Evolutionary conservation across 2,888 invertebrate species (phyloP), one percentile per base, ranked within the genome.

Genomic region (Achlya flavicornis): DNA sequence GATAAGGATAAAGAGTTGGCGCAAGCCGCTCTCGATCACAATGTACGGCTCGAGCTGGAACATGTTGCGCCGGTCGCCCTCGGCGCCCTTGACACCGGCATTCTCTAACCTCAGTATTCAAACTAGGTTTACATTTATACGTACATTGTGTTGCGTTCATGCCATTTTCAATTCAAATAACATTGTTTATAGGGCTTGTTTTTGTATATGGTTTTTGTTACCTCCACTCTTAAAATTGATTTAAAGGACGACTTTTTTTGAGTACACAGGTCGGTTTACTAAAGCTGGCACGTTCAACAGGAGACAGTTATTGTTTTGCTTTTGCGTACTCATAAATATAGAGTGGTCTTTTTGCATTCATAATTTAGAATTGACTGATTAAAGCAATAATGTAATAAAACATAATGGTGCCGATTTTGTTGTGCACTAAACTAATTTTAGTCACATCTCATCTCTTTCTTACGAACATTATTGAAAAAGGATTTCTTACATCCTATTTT

Each of bases 91-190:
- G 62, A 75, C 72, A 57, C 80, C 78, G 60, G 75, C 78, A 53
- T 65, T 66, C 43, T 88, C 87, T 35, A 74, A 74, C 76, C 79
- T 83, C 81, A 86, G 79, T 76, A 70, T 87, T 53, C 71, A 75
- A 62, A 77, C 79, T 84, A 87, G 87, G 88, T 88, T 73, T 64
- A 41, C 59, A 63, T 63, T 65, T 61, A 53, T 53, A 3, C 10
- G 53, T 48, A 48, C 48, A 48, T 64, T 32, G 19, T 32, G 48
- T 43, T 57, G 61, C 59, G 53, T 38, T 46, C 57, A n/a, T 65
- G 33, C 57, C 12, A 35, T 41, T 64, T 58, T 58, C 35, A 58
- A 61, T 61, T 46, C 32, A 6, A 46, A 43, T 61, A 33, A 41
- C 61, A 61, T 43, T 41, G 19, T 41, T n/a, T n/a, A 26, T 32